A percentile compares a stretch with the other conserved stretches of the same genome.
Conservation (phyloP, 1,140 invertebrate genomes). For the Bathynomus jamesi region DNA sequence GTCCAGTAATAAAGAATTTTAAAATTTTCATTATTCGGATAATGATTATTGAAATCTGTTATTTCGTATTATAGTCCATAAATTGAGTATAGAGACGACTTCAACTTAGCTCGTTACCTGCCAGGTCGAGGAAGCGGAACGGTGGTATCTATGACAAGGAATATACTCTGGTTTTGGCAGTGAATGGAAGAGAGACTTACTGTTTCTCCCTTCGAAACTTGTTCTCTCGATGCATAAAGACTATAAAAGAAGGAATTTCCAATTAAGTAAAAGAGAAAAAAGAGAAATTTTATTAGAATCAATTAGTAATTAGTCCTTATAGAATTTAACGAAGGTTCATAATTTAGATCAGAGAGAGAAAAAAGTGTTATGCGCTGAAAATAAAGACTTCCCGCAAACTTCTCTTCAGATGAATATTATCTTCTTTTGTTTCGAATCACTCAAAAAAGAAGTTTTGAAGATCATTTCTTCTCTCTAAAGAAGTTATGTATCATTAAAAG, state of each 20-base stretch:
- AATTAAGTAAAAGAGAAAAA: too few species aligned
- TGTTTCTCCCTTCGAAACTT: conserved; percentile 50
- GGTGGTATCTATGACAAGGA: conserved; percentile 57
- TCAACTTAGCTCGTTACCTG: too few species aligned
- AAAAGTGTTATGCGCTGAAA: not conserved
- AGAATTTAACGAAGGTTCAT: too few species aligned
- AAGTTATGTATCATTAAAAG: too few species aligned
- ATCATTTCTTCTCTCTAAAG: too few species aligned
- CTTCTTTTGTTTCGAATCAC: too few species aligned
- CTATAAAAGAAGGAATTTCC: not conserved
- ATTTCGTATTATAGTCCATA: conserved; percentile 8
- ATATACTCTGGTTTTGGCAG: conserved; percentile 53
- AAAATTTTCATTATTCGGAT: not conserved
- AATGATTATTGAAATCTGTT: not conserved
- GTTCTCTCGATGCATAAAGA: conserved; percentile 53
- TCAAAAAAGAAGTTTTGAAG: too few species aligned
- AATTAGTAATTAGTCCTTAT: too few species aligned
- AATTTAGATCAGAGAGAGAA: too few species aligned
- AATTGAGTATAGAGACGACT: conserved; percentile 8
- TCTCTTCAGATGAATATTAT: too few species aligned
- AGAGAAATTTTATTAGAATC: too few species aligned
- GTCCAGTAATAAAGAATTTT: not conserved
- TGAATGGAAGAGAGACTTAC: conserved; percentile 51
- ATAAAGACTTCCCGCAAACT: too few species aligned
- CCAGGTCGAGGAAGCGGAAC: conserved; percentile 48